Evolutionary conservation across 53 echinoderm and acorn worm genomes (phyloP).

Genomic region (Actinopyga echinites): DNA sequence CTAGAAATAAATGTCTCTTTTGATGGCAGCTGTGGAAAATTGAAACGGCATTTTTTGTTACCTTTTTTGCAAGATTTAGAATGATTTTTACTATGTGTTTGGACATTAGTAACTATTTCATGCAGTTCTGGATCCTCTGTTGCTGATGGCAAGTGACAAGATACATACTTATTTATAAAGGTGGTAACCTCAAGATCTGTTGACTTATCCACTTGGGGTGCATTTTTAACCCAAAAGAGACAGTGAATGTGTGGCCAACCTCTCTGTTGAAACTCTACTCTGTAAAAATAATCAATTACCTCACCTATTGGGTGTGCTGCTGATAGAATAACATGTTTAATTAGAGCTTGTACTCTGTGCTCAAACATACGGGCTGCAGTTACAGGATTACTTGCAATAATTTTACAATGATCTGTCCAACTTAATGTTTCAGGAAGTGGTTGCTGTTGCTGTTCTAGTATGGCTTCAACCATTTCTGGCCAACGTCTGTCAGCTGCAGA

Average conservation of each 20-base stretch:
- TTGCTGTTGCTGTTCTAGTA: conserved; percentile 51
- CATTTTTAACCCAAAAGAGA: conserved; percentile 71
- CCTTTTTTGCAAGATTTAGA: conserved; percentile 61
- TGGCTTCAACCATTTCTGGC: conserved; percentile 49
- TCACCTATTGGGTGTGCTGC: conserved; percentile 30
- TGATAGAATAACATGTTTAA: conserved; percentile 11
- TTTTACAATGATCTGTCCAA: conserved; percentile 58
- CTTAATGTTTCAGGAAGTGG: conserved; percentile 41
- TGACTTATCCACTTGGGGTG: background rate
- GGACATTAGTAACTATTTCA: conserved; percentile 58
- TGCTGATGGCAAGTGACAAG: conserved; percentile 54
- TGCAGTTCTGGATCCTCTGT: conserved; percentile 58
- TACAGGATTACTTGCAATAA: conserved; percentile 58
- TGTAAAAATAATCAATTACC: conserved; percentile 23
- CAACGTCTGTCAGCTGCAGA: conserved; percentile 62
- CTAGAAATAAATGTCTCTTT: conserved; percentile 50
- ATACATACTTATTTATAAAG: background rate
- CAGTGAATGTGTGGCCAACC: no score
- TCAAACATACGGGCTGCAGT: conserved; percentile 61
- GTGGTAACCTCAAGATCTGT: background rate
- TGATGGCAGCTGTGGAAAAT: conserved; percentile 75
- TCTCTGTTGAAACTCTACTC: no score
- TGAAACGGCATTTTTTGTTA: conserved; percentile 63
- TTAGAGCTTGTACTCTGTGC: conserved; percentile 18
- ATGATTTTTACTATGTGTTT: conserved; percentile 62